A percentile compares a stretch with the other conserved stretches of the same genome.
phyloP scores from a whole-genome alignment of 2,888 invertebrate genomes.

The Trachelus stipa region DNA sequence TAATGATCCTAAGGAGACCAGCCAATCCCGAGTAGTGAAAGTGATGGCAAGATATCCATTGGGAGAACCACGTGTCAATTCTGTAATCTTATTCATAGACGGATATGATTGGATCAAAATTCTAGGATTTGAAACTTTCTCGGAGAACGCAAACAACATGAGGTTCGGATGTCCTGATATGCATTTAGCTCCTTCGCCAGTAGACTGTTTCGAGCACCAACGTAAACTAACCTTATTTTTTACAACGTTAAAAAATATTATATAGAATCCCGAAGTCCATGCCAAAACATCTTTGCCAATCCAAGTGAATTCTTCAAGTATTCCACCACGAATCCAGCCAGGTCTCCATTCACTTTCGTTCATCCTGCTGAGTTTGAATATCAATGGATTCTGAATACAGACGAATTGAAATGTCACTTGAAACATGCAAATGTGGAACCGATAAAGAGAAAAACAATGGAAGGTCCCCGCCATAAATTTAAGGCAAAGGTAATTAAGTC shows the following conservation, averaged over 20 bases:
- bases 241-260: slow-evolving; percentile 50
- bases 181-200: slow-evolving; percentile 51
- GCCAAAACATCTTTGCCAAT: slow-evolving; percentile 53
- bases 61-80: slow-evolving; percentile 40
- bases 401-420: background rate
- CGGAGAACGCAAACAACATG: slow-evolving; percentile 75
- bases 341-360: slow-evolving; percentile 40
- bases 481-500: background rate
- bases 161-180: slow-evolving; percentile 50
- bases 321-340: slow-evolving; percentile 54
- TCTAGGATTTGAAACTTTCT: slow-evolving; percentile 69
- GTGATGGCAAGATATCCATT: slow-evolving; percentile 49
- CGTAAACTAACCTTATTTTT: slow-evolving; percentile 32
- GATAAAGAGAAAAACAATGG: background rate
- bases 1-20: slow-evolving; percentile 48
- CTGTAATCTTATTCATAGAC: slow-evolving; percentile 65
- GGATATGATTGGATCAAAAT: slow-evolving; percentile 76
- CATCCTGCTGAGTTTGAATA: slow-evolving; percentile 12
- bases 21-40: slow-evolving; percentile 44
- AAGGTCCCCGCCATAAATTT: background rate
- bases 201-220: slow-evolving; percentile 39
- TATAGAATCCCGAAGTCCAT: slow-evolving; percentile 53
- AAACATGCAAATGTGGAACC: background rate
- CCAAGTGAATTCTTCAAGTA: slow-evolving; percentile 50
- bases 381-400: no score